These are phyloP conservation scores for Neogobius melanostomus DNA, from an alignment of 2,113 vertebrate genomes.

Conservation along the genomic window DNA sequence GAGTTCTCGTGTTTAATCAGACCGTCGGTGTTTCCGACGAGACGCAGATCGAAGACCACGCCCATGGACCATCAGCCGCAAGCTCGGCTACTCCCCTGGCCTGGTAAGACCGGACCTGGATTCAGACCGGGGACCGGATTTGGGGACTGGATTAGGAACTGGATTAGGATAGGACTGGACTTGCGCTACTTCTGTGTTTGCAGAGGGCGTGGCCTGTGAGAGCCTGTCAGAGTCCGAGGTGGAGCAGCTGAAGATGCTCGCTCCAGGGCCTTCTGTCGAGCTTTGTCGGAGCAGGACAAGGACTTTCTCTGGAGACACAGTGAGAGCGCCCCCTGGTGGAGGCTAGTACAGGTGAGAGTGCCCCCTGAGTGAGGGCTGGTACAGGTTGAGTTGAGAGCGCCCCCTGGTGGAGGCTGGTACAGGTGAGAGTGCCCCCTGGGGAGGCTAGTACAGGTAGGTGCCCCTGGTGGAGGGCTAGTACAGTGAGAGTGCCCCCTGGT, in stretches of 20 bases:
- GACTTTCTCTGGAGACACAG: slow-evolving; percentile 83
- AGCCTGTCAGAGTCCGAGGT: slow-evolving; percentile 73
- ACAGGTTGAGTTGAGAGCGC: too few relatives aligned
- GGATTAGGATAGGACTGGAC: neutral
- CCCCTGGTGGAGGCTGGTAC: too few relatives aligned
- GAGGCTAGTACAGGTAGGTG: too few relatives aligned
- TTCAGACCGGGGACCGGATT: neutral
- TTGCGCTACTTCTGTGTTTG: neutral
- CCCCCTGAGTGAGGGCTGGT: too few relatives aligned
- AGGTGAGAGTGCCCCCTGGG: too few relatives aligned
- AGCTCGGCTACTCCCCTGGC: slow-evolving; percentile 74
- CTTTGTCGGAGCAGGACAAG: slow-evolving; percentile 82
- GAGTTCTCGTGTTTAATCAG: slow-evolving; percentile 79
- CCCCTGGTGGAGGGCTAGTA: too few relatives aligned
- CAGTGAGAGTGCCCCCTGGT: too few relatives aligned
- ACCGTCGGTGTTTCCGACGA: slow-evolving; percentile 73
- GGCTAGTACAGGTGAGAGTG: too few relatives aligned
- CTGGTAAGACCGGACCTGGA: slow-evolving; percentile 47
- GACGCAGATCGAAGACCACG: slow-evolving; percentile 77
- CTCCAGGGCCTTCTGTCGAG: slow-evolving; percentile 75
- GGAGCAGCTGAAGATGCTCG: slow-evolving; percentile 75
- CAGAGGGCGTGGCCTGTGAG: slow-evolving; percentile 79
- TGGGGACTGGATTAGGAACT: too few relatives aligned
- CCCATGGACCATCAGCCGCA: slow-evolving; percentile 77
- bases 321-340: slow-evolving; percentile 62